A percentile compares a stretch with the other conserved stretches of the same genome.
These are phyloP conservation scores for Iguana delicatissima DNA, from an alignment of 2,797 vertebrate species.

Conservation along the genomic window DNA sequence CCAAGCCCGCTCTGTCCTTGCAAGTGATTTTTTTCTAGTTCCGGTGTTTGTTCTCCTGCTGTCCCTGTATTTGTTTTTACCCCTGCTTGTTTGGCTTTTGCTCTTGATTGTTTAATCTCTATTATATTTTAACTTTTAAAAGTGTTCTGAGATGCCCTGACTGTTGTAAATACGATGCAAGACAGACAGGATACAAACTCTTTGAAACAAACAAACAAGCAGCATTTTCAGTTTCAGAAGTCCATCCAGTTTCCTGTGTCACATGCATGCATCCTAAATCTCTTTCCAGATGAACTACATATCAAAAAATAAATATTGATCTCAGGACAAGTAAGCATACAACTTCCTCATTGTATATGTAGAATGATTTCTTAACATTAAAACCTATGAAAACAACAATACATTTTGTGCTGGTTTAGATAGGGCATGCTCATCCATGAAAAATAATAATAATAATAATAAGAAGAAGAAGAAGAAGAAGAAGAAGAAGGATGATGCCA, in stretches of 20 bases:
- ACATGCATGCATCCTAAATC: conserved; percentile 18
- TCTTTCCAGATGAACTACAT: neutral
- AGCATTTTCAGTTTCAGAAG: conserved; percentile 45
- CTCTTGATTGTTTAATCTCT: neutral
- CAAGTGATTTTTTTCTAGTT: no score
- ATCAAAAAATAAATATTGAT: neutral
- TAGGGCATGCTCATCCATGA: neutral
- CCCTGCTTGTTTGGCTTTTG: neutral
- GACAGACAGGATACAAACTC: neutral
- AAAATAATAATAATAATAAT: no score
- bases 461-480: no score
- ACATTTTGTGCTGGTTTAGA: neutral
- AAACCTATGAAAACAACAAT: neutral
- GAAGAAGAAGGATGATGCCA: no score
- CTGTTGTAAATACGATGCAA: neutral
- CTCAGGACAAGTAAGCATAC: neutral
- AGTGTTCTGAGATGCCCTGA: neutral
- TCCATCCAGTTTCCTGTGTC: conserved; percentile 34
- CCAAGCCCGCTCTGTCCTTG: neutral
- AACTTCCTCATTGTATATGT: neutral
- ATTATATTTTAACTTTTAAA: neutral
- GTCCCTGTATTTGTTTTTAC: neutral
- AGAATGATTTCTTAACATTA: neutral
- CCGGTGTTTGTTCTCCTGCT: no score
- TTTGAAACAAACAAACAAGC: neutral